Percentiles rank a stretch among this genome's conserved stretches.
These are phyloP conservation scores for Acropora tenuis DNA, from an alignment of 64 coral and sea anemone species.

Conservation along the genomic window DNA sequence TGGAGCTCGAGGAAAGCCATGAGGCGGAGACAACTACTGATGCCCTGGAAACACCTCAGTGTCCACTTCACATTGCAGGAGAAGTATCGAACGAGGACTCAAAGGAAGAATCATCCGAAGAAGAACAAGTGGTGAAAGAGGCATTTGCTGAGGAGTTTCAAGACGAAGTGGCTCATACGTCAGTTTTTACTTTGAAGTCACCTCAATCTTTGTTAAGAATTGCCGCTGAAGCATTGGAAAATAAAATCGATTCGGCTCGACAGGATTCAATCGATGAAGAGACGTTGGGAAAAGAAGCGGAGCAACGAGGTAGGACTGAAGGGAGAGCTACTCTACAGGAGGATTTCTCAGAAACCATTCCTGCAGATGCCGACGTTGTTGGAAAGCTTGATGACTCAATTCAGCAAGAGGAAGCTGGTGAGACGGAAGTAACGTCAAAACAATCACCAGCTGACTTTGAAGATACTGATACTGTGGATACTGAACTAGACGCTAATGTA, in stretches of 20 bases:
- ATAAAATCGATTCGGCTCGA: slow-evolving; percentile 15
- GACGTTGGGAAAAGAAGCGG: background rate
- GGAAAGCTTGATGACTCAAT: background rate
- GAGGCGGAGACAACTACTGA: background rate
- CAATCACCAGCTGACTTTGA: background rate
- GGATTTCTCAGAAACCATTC: background rate
- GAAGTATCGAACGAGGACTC: slow-evolving; percentile 7
- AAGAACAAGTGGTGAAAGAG: slow-evolving; percentile 35
- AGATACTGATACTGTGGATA: background rate
- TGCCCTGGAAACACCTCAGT: background rate
- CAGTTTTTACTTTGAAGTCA: slow-evolving; percentile 3
- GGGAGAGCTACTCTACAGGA: background rate
- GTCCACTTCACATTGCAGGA: slow-evolving; percentile 10
- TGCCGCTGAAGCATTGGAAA: slow-evolving; percentile 22
- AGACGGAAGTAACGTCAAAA: background rate
- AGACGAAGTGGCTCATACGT: background rate
- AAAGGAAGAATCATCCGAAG: slow-evolving; percentile 10
- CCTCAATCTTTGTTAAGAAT: slow-evolving; percentile 38
- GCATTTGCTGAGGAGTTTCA: background rate
- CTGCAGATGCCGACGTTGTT: background rate
- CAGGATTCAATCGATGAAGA: background rate
- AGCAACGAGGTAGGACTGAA: background rate
- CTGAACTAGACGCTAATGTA: background rate
- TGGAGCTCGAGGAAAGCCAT: background rate
- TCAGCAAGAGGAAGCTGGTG: background rate